These are phyloP conservation scores for Gorsachius goisagi DNA, from an alignment of 2,113 vertebrate species.

Conservation along the genomic window DNA sequence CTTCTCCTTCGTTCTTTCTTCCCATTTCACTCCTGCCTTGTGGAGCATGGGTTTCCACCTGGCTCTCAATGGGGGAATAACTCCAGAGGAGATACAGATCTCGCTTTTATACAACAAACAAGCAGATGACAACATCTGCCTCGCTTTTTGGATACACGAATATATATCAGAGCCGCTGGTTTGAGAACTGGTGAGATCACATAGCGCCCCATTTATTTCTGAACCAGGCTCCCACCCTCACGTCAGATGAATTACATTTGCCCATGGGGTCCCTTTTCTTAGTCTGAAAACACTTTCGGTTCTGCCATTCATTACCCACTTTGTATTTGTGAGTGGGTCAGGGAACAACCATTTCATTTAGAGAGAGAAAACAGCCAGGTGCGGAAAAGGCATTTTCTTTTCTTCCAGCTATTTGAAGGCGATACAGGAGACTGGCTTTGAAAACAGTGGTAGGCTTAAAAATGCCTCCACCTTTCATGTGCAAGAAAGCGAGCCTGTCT, in stretches of 20 bases:
- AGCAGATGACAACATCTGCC: neutral
- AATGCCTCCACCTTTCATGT: neutral
- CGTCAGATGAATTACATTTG: neutral
- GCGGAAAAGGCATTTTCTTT: neutral
- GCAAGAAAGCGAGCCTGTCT: neutral
- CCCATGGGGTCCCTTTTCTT: neutral
- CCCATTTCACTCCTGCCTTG: neutral
- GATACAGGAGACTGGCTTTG: neutral
- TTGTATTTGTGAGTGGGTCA: neutral
- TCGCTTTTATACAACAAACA: neutral
- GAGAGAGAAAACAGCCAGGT: neutral
- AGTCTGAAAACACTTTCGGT: neutral
- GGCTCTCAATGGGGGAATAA: neutral
- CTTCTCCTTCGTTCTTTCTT: neutral
- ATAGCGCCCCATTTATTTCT: neutral
- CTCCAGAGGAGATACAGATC: neutral
- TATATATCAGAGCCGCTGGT: neutral
- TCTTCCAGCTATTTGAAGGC: neutral
- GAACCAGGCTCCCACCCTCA: neutral
- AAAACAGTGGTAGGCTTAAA: neutral
- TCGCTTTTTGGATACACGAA: neutral
- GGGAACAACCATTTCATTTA: neutral
- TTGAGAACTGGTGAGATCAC: neutral
- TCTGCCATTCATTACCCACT: neutral
- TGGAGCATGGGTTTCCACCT: neutral